Conservation (phyloP, 2,797 vertebrate species). For the Hyperoplus lanceolatus region DNA sequence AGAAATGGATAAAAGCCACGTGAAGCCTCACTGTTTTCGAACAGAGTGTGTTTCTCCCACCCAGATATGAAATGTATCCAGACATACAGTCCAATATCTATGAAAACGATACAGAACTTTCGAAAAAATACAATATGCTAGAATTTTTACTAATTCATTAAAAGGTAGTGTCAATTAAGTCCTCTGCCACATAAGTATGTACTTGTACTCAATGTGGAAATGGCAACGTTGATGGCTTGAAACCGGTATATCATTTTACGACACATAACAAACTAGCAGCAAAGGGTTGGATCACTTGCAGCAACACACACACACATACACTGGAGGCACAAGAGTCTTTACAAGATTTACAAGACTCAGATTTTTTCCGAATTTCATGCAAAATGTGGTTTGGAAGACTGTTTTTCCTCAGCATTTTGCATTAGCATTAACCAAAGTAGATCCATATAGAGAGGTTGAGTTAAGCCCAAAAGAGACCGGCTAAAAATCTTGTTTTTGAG, state of each 20-base stretch:
- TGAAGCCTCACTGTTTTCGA: background rate
- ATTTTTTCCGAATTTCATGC: background rate
- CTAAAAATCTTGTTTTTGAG: background rate
- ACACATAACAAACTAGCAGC: background rate
- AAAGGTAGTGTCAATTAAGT: no score
- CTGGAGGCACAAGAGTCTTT: background rate
- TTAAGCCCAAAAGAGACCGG: background rate
- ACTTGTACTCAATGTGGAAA: no score
- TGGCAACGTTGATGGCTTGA: no score
- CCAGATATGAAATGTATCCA: background rate
- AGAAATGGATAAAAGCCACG: slow-evolving; percentile 19
- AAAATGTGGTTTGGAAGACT: background rate
- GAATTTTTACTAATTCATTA: no score
- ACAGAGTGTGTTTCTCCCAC: background rate
- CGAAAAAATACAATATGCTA: background rate
- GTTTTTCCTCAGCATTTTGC: background rate
- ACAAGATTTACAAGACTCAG: background rate
- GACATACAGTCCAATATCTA: background rate
- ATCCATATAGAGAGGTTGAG: background rate
- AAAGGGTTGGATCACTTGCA: background rate
- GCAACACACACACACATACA: background rate
- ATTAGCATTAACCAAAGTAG: background rate
- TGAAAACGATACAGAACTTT: background rate
- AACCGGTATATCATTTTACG: background rate
- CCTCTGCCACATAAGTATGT: background rate